A percentile compares a stretch with the other conserved stretches of the same genome.
These are phyloP conservation scores for Vesta saturnalis DNA, from an alignment of 2,888 invertebrate species.

Conservation along the genomic window DNA sequence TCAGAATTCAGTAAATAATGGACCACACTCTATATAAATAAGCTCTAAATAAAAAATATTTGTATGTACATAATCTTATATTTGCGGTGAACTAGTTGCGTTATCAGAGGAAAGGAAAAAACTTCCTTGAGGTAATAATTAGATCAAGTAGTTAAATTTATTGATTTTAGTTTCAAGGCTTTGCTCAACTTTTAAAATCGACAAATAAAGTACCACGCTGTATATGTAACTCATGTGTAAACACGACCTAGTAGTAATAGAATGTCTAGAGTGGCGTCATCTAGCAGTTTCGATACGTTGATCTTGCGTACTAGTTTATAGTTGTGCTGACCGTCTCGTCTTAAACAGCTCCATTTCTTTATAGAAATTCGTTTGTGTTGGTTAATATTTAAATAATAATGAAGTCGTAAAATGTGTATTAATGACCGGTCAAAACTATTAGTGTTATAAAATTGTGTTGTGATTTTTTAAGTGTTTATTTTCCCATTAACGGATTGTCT, in stretches of 20 bases:
- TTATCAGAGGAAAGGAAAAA: too few relatives aligned
- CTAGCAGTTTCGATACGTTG: slow-evolving; percentile 12
- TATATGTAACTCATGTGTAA: not conserved
- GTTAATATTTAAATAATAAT: not conserved
- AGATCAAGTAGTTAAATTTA: too few relatives aligned
- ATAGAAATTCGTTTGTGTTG: not conserved
- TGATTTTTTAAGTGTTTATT: slow-evolving; percentile 6
- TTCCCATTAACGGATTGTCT: slow-evolving; percentile 8
- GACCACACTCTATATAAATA: too few relatives aligned
- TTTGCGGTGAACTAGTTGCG: too few relatives aligned
- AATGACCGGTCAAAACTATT: not conserved
- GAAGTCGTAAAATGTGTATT: not conserved
- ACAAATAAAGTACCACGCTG: too few relatives aligned
- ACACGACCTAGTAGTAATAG: slow-evolving; percentile 10
- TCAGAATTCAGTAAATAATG: too few relatives aligned
- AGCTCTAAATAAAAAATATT: too few relatives aligned
- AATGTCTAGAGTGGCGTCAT: slow-evolving; percentile 2
- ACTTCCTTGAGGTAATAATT: too few relatives aligned
- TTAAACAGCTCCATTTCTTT: not conserved
- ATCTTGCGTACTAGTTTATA: slow-evolving; percentile 7
- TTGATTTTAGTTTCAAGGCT: too few relatives aligned
- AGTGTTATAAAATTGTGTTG: not conserved
- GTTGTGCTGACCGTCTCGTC: slow-evolving; percentile 4
- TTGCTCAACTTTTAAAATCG: too few relatives aligned
- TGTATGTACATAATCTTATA: too few relatives aligned